Evolutionary conservation across 1,140 invertebrate genomes (phyloP).

Genomic region (Neocloeon triangulifer): DNA sequence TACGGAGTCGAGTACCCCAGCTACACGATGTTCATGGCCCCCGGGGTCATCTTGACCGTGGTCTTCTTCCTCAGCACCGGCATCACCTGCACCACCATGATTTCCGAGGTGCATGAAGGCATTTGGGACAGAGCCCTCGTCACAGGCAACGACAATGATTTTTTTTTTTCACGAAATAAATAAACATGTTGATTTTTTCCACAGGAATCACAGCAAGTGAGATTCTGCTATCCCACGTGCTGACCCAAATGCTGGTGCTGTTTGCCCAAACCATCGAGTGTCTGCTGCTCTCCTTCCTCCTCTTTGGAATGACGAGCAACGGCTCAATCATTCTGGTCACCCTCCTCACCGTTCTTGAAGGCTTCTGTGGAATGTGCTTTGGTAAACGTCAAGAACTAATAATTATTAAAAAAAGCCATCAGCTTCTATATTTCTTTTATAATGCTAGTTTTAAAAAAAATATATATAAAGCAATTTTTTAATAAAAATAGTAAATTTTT

Average conservation of each 20-base stretch:
- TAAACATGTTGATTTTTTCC: slow-evolving; percentile 11
- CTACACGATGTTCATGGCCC: slow-evolving; percentile 50
- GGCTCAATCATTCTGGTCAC: slow-evolving; percentile 31
- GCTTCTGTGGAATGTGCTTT: slow-evolving; percentile 42
- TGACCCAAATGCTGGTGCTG: slow-evolving; percentile 48
- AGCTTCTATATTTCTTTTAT: too few relatives aligned
- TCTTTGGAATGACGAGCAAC: slow-evolving; percentile 31
- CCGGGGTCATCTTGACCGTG: slow-evolving; percentile 48
- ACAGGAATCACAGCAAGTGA: slow-evolving; percentile 36
- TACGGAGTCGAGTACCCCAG: slow-evolving; percentile 39
- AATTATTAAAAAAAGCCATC: too few relatives aligned
- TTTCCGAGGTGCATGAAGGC: slow-evolving; percentile 57
- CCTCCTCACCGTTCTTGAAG: slow-evolving; percentile 28
- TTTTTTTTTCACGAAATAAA: slow-evolving; percentile 3
- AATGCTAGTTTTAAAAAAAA: too few relatives aligned
- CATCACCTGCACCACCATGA: slow-evolving; percentile 54
- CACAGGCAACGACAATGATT: slow-evolving; percentile 32
- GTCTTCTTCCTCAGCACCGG: slow-evolving; percentile 57
- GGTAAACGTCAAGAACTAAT: too few relatives aligned
- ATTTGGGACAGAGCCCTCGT: slow-evolving; percentile 51
- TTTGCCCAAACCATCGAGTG: slow-evolving; percentile 37
- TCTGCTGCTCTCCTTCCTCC: slow-evolving; percentile 30
- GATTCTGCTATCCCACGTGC: slow-evolving; percentile 49
- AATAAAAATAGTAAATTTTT: too few relatives aligned
- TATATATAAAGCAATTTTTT: too few relatives aligned